phyloP scores from a whole-genome alignment of 2,797 vertebrate species.

The Alca torda region DNA sequence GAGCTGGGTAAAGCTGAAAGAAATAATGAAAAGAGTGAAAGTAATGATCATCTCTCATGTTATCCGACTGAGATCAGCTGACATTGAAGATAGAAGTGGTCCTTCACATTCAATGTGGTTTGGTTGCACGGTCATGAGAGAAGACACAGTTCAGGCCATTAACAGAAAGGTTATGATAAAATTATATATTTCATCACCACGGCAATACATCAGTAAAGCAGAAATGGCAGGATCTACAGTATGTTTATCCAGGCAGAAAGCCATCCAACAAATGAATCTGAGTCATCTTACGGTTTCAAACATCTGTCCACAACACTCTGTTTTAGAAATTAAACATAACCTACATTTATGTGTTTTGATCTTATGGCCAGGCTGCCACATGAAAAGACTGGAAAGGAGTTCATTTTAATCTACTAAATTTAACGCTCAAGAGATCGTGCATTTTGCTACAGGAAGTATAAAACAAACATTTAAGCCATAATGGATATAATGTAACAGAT shows the following conservation, averaged over 20 bases:
- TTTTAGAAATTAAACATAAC: slow-evolving; percentile 75
- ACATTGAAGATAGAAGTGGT: not conserved
- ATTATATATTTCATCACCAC: slow-evolving; percentile 5
- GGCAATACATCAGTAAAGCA: slow-evolving; percentile 32
- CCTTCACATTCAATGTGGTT: not conserved
- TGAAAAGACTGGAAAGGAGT: slow-evolving; percentile 68
- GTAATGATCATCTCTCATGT: not conserved
- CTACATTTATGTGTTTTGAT: slow-evolving; percentile 72
- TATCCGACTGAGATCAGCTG: not conserved
- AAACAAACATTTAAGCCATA: slow-evolving; percentile 52
- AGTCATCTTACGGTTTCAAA: slow-evolving; percentile 72
- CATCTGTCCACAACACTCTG: slow-evolving; percentile 71
- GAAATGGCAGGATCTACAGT: slow-evolving; percentile 12
- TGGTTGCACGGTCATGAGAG: not conserved
- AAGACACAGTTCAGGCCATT: not conserved
- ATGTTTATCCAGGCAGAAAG: slow-evolving; percentile 71
- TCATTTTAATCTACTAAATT: slow-evolving; percentile 70
- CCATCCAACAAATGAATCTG: slow-evolving; percentile 61
- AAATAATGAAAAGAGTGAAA: not conserved
- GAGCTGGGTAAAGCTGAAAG: not conserved
- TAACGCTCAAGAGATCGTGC: slow-evolving; percentile 43
- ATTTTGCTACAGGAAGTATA: slow-evolving; percentile 60
- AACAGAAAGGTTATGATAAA: slow-evolving; percentile 18
- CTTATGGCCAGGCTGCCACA: slow-evolving; percentile 52
- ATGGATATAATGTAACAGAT: slow-evolving; percentile 19